Evolutionary conservation across 2,113 vertebrate species (phyloP).

Genomic region (Calyptommatus sinebrachiatus): DNA sequence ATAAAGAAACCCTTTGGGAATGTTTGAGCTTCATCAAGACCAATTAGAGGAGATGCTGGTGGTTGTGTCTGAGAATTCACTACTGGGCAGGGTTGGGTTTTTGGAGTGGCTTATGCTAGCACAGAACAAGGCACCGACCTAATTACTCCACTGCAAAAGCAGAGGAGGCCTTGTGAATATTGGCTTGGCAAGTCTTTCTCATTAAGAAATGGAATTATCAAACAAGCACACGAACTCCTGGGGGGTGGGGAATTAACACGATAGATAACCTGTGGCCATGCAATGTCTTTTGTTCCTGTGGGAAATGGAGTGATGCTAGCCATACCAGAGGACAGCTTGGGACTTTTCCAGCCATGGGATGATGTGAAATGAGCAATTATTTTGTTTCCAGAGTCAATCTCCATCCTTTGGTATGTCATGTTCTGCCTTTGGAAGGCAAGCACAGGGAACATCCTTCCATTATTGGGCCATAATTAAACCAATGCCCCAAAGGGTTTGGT

Average conservation of each 20-base stretch:
- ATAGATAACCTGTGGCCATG: slow-evolving; percentile 76
- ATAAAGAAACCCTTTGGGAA: slow-evolving; percentile 76
- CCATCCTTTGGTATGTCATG: slow-evolving; percentile 42
- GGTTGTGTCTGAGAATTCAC: slow-evolving; percentile 76
- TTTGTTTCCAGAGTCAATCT: slow-evolving; percentile 35
- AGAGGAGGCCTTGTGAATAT: slow-evolving; percentile 77
- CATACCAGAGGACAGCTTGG: slow-evolving; percentile 47
- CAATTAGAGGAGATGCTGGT: slow-evolving; percentile 77
- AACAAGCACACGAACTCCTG: slow-evolving; percentile 69
- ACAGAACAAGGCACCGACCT: slow-evolving; percentile 77
- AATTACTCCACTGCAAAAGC: slow-evolving; percentile 79
- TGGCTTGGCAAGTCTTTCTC: slow-evolving; percentile 79
- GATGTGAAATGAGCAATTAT: slow-evolving; percentile 42
- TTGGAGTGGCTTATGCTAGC: slow-evolving; percentile 73
- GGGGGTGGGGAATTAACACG: slow-evolving; percentile 68
- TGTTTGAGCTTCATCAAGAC: slow-evolving; percentile 74
- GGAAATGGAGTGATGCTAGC: slow-evolving; percentile 65
- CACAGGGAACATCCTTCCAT: slow-evolving; percentile 40
- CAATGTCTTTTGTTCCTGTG: slow-evolving; percentile 68
- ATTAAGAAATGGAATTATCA: slow-evolving; percentile 71
- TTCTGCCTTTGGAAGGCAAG: slow-evolving; percentile 32
- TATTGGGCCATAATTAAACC: slow-evolving; percentile 25
- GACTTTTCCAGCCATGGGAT: slow-evolving; percentile 51
- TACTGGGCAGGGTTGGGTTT: slow-evolving; percentile 73
- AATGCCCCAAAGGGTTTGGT: background rate